phyloP scores from a whole-genome alignment of 2,113 vertebrate species.

The Glaucomys volans region DNA sequence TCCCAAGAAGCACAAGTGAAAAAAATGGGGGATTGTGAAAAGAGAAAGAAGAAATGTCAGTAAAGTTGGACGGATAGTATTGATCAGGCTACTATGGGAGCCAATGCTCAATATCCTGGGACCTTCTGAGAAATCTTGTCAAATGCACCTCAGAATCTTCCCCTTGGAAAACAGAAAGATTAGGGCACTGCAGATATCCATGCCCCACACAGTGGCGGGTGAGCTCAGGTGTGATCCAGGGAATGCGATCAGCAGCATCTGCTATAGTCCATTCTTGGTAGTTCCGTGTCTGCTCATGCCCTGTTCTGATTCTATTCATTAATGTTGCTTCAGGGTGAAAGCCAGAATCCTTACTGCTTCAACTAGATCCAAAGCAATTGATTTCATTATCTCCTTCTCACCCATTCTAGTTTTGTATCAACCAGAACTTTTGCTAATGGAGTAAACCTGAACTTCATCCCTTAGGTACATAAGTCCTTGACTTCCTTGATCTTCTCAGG shows the following conservation, averaged over 20 bases:
- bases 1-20: not conserved
- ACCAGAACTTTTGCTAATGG: not conserved
- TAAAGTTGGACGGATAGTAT: not conserved
- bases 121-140: not conserved
- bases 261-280: not conserved
- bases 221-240: not conserved
- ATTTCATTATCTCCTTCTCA: not conserved
- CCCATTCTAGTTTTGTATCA: not conserved
- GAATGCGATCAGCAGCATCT: not conserved
- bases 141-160: not conserved
- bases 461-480: not conserved
- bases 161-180: not conserved
- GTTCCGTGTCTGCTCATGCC: not conserved
- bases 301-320: not conserved
- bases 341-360: not conserved
- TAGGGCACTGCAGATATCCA: not conserved
- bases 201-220: not conserved
- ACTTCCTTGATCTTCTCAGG: not conserved
- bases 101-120: not conserved
- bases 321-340: not conserved
- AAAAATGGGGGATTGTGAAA: not conserved
- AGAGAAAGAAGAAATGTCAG: not conserved
- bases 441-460: not conserved
- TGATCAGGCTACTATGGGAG: not conserved
- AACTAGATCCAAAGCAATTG: not conserved